phyloP scores from a whole-genome alignment of 2,888 invertebrate genomes.

The Abscondita cerata region DNA sequence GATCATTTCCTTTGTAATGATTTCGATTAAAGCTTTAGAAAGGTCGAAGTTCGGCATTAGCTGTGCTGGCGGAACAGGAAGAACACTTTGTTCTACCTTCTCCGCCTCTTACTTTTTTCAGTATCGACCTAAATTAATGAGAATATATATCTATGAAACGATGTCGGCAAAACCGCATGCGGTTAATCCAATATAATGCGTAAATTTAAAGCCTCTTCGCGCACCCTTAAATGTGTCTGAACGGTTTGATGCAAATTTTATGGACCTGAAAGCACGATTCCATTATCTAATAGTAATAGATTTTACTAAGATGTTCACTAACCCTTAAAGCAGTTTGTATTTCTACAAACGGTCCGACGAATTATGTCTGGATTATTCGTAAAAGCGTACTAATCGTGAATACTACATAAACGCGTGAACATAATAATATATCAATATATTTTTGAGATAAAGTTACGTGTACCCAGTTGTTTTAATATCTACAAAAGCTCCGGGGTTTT shows the following conservation, averaged over 20 bases:
- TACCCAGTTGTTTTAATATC: constrained; percentile 33
- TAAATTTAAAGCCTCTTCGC: constrained; percentile 20
- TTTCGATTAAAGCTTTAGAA: constrained; percentile 18
- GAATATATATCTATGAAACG: not conserved
- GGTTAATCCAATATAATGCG: constrained; percentile 18
- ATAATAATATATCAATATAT: constrained; percentile 15
- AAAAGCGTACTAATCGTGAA: constrained; percentile 8
- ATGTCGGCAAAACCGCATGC: constrained; percentile 11
- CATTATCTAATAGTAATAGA: constrained; percentile 30
- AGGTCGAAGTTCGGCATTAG: constrained; percentile 1
- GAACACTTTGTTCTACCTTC: constrained; percentile 1
- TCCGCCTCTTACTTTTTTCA: too few species aligned
- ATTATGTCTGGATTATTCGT: not conserved
- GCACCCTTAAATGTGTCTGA: constrained; percentile 15
- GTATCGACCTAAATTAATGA: not conserved
- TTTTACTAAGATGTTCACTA: constrained; percentile 15
- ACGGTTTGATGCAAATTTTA: constrained; percentile 25
- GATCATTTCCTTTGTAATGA: constrained; percentile 26
- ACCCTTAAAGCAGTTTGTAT: constrained; percentile 11
- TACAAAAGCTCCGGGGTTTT: constrained; percentile 26
- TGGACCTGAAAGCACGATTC: constrained; percentile 13
- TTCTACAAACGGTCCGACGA: constrained; percentile 10
- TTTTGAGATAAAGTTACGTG: constrained; percentile 18
- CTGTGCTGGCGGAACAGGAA: not conserved
- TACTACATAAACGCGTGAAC: not conserved